phyloP scores from a whole-genome alignment of 2,888 invertebrate genomes.

The Microctonus brassicae region DNA sequence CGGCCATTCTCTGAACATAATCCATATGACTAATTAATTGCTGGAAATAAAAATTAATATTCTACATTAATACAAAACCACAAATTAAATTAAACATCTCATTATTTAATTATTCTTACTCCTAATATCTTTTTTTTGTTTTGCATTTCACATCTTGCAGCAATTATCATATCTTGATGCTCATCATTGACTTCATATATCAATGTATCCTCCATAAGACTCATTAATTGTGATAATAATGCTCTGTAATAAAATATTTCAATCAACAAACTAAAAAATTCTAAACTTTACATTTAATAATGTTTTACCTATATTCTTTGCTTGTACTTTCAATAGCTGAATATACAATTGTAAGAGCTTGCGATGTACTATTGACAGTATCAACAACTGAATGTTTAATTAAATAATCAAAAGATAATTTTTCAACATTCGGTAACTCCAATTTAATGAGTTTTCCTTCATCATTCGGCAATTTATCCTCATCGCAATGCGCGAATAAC shows the following conservation, averaged over 20 bases:
- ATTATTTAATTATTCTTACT: constrained; percentile 48
- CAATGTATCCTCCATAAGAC: constrained; percentile 57
- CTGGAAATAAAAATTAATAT: constrained; percentile 46
- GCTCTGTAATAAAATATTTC: constrained; percentile 48
- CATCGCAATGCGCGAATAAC: constrained; percentile 48
- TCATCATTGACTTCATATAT: constrained; percentile 53
- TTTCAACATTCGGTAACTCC: constrained; percentile 50
- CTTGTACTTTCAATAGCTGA: constrained; percentile 59
- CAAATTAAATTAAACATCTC: neutral
- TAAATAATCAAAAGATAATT: constrained; percentile 60
- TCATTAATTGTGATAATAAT: constrained; percentile 56
- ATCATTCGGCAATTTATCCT: constrained; percentile 46
- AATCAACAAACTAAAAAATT: neutral
- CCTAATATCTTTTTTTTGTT: constrained; percentile 56
- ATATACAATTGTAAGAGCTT: constrained; percentile 61
- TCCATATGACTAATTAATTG: constrained; percentile 60
- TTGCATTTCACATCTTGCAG: constrained; percentile 56
- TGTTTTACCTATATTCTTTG: constrained; percentile 61
- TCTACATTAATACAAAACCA: constrained; percentile 14
- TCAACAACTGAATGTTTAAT: constrained; percentile 62
- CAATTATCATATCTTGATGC: constrained; percentile 61
- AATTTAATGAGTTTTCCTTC: constrained; percentile 53
- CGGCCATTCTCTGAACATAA: constrained; percentile 63
- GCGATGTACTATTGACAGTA: constrained; percentile 61
- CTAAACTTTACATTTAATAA: neutral